These are phyloP conservation scores for Pseudachorutes palmiensis DNA, from an alignment of 1,140 invertebrate genomes.

Conservation along the genomic window DNA sequence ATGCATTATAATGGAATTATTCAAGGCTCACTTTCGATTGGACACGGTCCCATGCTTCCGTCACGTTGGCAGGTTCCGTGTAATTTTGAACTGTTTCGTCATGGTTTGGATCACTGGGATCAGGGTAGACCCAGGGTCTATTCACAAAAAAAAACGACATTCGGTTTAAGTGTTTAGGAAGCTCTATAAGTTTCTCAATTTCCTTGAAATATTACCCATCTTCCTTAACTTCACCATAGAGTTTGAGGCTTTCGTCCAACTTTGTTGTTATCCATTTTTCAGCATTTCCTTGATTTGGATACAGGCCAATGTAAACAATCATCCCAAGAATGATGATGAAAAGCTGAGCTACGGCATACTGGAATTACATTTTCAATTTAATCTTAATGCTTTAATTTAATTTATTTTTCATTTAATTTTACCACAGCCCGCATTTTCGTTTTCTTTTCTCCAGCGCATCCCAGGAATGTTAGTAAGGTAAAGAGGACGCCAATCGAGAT, in stretches of 20 bases:
- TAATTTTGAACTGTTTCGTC: too few relatives aligned
- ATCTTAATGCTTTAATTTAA: background rate
- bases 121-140: too few relatives aligned
- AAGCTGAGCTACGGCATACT: conserved; percentile 6
- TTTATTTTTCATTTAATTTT: background rate
- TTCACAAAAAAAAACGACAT: too few relatives aligned
- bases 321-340: background rate
- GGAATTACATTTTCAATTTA: background rate
- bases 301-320: background rate
- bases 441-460: background rate
- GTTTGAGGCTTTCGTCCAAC: background rate
- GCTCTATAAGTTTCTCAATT: too few relatives aligned
- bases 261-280: background rate
- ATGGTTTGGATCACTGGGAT: too few relatives aligned
- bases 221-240: too few relatives aligned
- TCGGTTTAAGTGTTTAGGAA: too few relatives aligned
- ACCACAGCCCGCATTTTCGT: background rate
- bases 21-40: background rate
- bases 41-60: conserved; percentile 10
- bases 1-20: background rate
- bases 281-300: conserved; percentile 1
- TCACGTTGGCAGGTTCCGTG: too few relatives aligned
- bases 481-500: conserved; percentile 17
- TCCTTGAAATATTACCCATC: too few relatives aligned
- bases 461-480: conserved; percentile 3